Conservation (phyloP, 2,797 vertebrate genomes). For the Perdix hodgsoniae region DNA sequence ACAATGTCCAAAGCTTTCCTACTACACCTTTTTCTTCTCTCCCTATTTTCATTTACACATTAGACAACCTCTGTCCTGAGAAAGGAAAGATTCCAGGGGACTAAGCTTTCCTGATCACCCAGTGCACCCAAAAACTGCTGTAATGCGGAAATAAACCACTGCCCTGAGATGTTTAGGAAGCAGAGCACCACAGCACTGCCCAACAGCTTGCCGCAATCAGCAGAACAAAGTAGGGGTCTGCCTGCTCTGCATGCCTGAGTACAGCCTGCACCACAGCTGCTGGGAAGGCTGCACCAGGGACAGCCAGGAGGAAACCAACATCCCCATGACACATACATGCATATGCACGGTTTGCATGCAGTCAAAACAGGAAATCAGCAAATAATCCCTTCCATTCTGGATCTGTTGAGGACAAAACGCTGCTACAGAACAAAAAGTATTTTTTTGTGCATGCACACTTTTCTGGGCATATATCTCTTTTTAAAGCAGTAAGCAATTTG, state of each 20-base stretch:
- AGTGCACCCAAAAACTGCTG: rapidly evolving
- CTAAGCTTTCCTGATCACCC: neutral
- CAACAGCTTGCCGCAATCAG: neutral
- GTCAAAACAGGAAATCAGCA: neutral
- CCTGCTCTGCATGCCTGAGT: neutral
- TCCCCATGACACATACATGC: rapidly evolving
- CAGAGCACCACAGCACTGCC: rapidly evolving
- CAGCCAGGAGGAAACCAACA: neutral
- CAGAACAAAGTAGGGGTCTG: neutral
- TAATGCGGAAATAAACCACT: neutral
- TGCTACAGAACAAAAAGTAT: neutral
- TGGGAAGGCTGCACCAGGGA: neutral
- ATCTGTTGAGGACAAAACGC: neutral
- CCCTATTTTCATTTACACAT: neutral
- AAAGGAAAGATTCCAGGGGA: neutral
- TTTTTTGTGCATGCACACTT: neutral
- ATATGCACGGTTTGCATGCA: rapidly evolving
- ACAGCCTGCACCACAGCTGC: neutral
- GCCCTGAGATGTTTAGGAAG: neutral
- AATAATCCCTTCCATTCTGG: neutral
- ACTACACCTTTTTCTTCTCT: neutral
- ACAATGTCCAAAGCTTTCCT: neutral
- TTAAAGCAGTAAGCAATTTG: neutral
- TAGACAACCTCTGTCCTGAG: neutral
- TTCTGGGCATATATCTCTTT: neutral